These are phyloP conservation scores for Dromaius novaehollandiae DNA, from an alignment of 2,113 vertebrate genomes.

Conservation along the genomic window DNA sequence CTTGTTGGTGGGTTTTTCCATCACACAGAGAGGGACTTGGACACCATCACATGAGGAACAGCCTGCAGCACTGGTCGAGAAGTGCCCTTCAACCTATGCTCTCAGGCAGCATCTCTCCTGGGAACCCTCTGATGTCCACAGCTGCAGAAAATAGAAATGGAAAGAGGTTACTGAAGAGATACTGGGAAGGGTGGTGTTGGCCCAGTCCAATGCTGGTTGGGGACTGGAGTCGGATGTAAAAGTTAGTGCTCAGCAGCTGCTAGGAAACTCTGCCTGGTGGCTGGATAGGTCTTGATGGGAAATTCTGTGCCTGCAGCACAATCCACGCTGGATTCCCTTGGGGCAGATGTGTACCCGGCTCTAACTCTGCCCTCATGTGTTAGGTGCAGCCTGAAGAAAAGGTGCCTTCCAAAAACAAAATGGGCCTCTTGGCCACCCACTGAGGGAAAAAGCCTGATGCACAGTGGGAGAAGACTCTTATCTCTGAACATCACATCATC, in stretches of 20 bases:
- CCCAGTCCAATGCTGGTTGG: neutral
- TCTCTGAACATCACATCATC: slow-evolving; percentile 3
- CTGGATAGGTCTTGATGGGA: neutral
- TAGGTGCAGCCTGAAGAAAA: neutral
- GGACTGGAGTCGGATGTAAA: neutral
- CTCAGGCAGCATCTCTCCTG: neutral
- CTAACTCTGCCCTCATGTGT: neutral
- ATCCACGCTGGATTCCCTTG: neutral
- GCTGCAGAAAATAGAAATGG: neutral
- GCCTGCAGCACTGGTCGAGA: neutral
- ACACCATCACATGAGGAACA: neutral
- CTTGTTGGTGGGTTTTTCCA: neutral
- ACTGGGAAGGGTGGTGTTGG: neutral
- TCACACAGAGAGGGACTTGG: neutral
- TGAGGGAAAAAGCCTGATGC: neutral
- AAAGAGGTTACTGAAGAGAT: neutral
- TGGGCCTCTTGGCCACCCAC: neutral
- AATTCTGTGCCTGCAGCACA: neutral
- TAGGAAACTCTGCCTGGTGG: neutral
- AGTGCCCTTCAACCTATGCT: neutral
- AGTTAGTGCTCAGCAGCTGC: neutral
- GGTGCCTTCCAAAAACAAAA: neutral
- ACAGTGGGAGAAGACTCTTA: neutral
- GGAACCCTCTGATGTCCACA: fast-evolving
- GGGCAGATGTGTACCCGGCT: neutral